phyloP scores from a whole-genome alignment of 2,113 vertebrate species.

The Pollachius pollachius region DNA sequence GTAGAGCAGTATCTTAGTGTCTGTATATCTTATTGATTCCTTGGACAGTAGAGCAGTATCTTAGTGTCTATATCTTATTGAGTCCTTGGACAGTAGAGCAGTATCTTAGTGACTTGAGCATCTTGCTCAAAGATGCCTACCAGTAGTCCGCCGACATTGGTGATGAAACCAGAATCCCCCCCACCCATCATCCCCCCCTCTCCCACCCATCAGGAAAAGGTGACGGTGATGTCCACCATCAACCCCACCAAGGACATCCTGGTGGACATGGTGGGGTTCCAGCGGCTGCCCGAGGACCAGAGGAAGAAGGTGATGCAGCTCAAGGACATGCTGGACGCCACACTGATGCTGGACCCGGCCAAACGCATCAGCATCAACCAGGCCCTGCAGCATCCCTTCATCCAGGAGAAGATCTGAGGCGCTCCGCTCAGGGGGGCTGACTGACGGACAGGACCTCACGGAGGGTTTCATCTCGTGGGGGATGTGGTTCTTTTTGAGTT shows the following conservation, averaged over 20 bases:
- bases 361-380: constrained; percentile 99
- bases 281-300: constrained; percentile 97
- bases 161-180: too few species aligned
- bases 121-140: too few species aligned
- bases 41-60: too few species aligned
- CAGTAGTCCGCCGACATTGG: too few species aligned
- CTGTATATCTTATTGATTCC: too few species aligned
- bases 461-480: constrained; percentile 24
- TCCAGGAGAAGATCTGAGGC: constrained; percentile 74
- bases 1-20: too few species aligned
- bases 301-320: constrained; percentile 99
- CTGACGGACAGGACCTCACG: constrained; percentile 88
- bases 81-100: too few species aligned
- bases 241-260: constrained; percentile 99
- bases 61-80: too few species aligned
- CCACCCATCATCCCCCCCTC: too few species aligned
- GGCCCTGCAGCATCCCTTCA: constrained; percentile 97
- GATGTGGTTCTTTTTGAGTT: constrained; percentile 34
- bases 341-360: constrained; percentile 97
- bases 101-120: too few species aligned
- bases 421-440: too few species aligned
- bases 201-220: constrained; percentile 84
- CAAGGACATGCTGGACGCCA: constrained; percentile 97
- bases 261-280: constrained; percentile 92
- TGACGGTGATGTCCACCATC: constrained; percentile 99